phyloP scores from a whole-genome alignment of 2,888 invertebrate species.

The Pristionchus entomophagus region DNA sequence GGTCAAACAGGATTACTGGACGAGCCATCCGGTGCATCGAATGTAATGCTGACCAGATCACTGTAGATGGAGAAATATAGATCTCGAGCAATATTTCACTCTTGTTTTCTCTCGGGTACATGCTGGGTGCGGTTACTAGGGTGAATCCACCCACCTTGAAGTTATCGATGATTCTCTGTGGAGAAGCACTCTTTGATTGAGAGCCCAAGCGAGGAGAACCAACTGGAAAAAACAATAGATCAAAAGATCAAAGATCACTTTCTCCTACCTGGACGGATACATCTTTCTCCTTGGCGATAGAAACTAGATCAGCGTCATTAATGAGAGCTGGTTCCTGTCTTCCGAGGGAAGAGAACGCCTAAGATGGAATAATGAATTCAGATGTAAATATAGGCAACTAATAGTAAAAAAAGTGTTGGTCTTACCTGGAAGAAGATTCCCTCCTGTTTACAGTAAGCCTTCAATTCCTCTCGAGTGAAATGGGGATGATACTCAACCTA shows the following conservation, averaged over 20 bases:
- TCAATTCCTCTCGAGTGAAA: slow-evolving; percentile 75
- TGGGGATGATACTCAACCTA: slow-evolving; percentile 77
- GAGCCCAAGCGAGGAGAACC: slow-evolving; percentile 84
- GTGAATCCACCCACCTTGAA: slow-evolving; percentile 56
- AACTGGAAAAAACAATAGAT: too few species aligned
- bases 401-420: too few species aligned
- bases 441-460: slow-evolving; percentile 75
- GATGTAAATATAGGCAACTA: not conserved
- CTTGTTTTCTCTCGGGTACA: not conserved
- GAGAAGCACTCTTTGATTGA: slow-evolving; percentile 80
- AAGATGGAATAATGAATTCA: slow-evolving; percentile 51
- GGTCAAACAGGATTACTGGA: slow-evolving; percentile 48
- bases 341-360: slow-evolving; percentile 78
- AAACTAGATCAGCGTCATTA: slow-evolving; percentile 80
- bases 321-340: slow-evolving; percentile 78
- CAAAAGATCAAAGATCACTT: too few species aligned
- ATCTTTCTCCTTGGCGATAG: slow-evolving; percentile 81
- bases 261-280: slow-evolving; percentile 59
- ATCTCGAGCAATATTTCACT: slow-evolving; percentile 55
- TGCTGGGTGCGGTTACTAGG: not conserved
- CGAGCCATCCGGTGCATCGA: slow-evolving; percentile 68
- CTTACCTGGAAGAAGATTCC: slow-evolving; percentile 76
- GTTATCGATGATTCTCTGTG: slow-evolving; percentile 66
- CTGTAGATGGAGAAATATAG: slow-evolving; percentile 56
- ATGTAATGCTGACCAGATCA: slow-evolving; percentile 67